These are phyloP conservation scores for Myotis davidii DNA, from an alignment of 2,113 vertebrate genomes.

Conservation along the genomic window DNA sequence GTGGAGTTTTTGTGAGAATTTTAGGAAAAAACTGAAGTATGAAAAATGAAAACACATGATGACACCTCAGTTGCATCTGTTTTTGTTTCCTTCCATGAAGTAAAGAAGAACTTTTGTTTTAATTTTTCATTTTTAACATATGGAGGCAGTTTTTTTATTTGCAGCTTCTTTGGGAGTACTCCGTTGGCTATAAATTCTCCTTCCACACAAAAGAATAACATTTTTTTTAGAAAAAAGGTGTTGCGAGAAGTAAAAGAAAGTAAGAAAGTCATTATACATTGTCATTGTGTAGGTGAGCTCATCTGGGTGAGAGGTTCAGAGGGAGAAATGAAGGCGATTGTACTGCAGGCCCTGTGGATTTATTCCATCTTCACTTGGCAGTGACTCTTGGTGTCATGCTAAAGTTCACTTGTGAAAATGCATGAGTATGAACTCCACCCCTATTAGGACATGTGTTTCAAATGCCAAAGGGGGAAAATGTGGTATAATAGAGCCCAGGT, in stretches of 20 bases:
- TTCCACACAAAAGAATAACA: background rate
- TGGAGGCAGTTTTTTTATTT: constrained; percentile 65
- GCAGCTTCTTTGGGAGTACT: constrained; percentile 29
- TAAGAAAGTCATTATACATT: background rate
- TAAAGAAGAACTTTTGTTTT: constrained; percentile 54
- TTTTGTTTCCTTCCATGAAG: constrained; percentile 71
- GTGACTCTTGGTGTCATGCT: background rate
- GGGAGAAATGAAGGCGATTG: background rate
- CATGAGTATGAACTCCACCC: background rate
- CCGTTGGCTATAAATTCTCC: constrained; percentile 39
- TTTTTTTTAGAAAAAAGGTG: background rate
- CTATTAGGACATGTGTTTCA: constrained; percentile 39
- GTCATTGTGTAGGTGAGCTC: background rate
- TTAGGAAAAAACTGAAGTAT: constrained; percentile 28
- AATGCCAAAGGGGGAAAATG: background rate
- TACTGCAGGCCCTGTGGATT: background rate
- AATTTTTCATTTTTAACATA: constrained; percentile 67
- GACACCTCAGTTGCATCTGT: constrained; percentile 48
- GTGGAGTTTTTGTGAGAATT: background rate
- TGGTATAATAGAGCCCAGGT: constrained; percentile 70
- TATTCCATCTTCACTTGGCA: background rate
- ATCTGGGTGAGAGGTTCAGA: background rate
- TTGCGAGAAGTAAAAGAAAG: background rate
- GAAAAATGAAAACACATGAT: constrained; percentile 54
- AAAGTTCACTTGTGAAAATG: constrained; percentile 30